Conservation (phyloP, 2,888 invertebrate species). For the Lepidochrysops patricia region DNA sequence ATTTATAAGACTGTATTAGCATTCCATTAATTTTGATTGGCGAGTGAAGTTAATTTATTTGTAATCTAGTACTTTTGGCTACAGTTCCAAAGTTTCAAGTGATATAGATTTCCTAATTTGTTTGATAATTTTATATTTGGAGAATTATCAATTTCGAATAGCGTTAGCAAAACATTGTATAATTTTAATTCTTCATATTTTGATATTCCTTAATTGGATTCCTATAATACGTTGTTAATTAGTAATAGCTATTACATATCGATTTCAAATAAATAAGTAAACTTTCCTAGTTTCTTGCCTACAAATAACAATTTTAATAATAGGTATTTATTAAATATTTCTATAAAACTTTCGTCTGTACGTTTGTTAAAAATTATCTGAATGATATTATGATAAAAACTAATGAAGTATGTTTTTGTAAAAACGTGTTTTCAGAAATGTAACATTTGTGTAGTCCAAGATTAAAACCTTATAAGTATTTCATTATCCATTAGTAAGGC, state of each 20-base stretch:
- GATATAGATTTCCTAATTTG: not conserved
- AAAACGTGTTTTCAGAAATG: not conserved
- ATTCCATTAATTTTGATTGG: slow-evolving; percentile 21
- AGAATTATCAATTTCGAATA: not conserved
- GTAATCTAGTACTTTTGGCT: slow-evolving; percentile 14
- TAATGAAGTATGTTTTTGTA: too few species aligned
- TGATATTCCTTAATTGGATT: not conserved
- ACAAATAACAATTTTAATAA: not conserved
- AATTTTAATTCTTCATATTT: not conserved
- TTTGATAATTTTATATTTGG: not conserved
- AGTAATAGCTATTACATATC: not conserved
- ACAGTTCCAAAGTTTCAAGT: slow-evolving; percentile 4
- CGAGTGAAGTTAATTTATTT: not conserved
- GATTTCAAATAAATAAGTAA: not conserved
- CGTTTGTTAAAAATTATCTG: not conserved
- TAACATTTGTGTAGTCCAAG: not conserved
- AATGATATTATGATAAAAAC: not conserved
- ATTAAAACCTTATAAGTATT: too few species aligned
- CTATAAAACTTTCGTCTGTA: not conserved
- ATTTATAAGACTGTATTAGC: slow-evolving; percentile 55
- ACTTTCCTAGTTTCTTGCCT: not conserved
- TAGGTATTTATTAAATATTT: not conserved
- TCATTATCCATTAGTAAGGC: not conserved
- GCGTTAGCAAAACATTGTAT: not conserved
- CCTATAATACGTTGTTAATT: not conserved